Conservation (phyloP, 2,888 invertebrate species). For the Melanotus villosus region DNA sequence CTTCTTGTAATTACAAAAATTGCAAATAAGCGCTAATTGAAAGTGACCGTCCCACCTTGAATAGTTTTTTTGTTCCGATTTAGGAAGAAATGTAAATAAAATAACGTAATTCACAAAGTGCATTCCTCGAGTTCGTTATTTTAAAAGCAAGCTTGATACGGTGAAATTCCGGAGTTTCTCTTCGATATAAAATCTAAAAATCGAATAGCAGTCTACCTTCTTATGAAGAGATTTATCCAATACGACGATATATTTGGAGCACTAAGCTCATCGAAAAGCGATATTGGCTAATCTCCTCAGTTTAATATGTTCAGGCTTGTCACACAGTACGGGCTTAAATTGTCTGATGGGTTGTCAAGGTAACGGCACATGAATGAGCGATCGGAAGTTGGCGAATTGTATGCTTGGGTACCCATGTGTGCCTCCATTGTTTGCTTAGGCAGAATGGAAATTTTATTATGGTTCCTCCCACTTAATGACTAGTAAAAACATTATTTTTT, state of each 20-base stretch:
- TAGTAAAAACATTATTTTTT: background rate
- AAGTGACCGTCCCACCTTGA: too few relatives aligned
- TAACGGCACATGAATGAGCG: slow-evolving; percentile 55
- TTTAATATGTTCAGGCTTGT: slow-evolving; percentile 53
- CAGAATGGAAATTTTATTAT: slow-evolving; percentile 57
- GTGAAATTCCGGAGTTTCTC: too few relatives aligned
- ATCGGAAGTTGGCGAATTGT: slow-evolving; percentile 54
- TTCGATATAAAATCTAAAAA: too few relatives aligned
- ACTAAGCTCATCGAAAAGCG: background rate
- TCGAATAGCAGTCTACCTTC: too few relatives aligned
- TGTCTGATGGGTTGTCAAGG: slow-evolving; percentile 56
- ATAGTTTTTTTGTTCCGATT: too few relatives aligned
- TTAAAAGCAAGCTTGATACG: too few relatives aligned
- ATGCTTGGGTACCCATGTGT: slow-evolving; percentile 59
- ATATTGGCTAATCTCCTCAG: slow-evolving; percentile 48
- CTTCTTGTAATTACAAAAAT: too few relatives aligned
- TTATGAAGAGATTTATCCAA: background rate
- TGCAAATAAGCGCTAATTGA: too few relatives aligned
- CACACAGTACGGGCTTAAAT: slow-evolving; percentile 52
- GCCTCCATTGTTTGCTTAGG: slow-evolving; percentile 56
- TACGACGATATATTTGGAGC: background rate
- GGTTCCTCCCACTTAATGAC: slow-evolving; percentile 4
- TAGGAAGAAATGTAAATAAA: too few relatives aligned
- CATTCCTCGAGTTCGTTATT: too few relatives aligned
- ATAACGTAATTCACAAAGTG: too few relatives aligned